Percentiles rank a stretch among this genome's conserved stretches.
Evolutionary conservation across 2,888 invertebrate species (phyloP).

Genomic region (Cephonodes hylas): DNA sequence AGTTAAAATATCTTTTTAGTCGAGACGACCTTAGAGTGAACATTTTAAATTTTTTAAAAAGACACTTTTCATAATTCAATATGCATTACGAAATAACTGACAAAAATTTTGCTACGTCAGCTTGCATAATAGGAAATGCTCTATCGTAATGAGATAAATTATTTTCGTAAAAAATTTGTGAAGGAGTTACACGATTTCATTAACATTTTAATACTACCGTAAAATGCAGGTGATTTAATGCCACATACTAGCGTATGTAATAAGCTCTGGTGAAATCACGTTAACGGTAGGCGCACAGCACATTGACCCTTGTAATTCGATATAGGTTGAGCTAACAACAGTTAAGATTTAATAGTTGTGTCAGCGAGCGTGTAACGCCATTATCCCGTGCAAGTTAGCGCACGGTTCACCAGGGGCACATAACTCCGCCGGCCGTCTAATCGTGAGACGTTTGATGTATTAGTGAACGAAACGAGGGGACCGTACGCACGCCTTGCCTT

Average conservation of each 20-base stretch:
- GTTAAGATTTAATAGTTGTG: constrained; percentile 6
- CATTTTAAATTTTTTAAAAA: no score
- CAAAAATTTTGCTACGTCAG: no score
- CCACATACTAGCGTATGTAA: background rate
- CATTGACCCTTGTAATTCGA: background rate
- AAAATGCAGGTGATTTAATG: background rate
- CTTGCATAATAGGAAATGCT: no score
- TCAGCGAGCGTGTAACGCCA: constrained; percentile 21
- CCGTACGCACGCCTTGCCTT: constrained; percentile 21
- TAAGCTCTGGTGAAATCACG: background rate
- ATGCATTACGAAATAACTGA: no score
- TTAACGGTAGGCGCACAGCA: background rate
- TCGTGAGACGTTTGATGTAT: constrained; percentile 41
- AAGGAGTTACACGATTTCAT: background rate
- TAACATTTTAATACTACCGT: background rate
- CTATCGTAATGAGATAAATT: background rate
- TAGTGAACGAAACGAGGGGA: constrained; percentile 22
- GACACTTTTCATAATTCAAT: no score
- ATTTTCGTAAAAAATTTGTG: background rate
- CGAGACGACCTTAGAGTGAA: no score
- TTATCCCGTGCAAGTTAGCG: constrained; percentile 22
- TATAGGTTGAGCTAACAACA: background rate
- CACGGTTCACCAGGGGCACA: constrained; percentile 28
- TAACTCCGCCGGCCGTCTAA: constrained; percentile 32
- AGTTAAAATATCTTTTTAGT: no score